A percentile compares a stretch with the other conserved stretches of the same genome.
phyloP scores from a whole-genome alignment of 1,140 invertebrate species.

The Drosophila biarmipes region DNA sequence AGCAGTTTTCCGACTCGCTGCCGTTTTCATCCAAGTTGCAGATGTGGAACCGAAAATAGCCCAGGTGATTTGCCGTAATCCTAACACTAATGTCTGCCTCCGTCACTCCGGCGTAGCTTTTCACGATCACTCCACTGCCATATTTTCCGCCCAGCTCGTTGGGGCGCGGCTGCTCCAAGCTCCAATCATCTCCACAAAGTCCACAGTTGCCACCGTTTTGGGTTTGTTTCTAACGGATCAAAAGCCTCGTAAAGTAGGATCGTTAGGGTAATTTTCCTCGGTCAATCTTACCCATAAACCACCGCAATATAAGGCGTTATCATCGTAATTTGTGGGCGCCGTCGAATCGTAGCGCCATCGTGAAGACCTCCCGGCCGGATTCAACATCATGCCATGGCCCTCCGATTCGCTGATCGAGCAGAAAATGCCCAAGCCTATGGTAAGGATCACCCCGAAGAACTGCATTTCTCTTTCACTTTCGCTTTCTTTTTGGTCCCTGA shows the following conservation, averaged over 20 bases:
- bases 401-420: constrained; percentile 13
- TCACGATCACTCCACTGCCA: constrained; percentile 86
- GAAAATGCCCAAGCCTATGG: constrained; percentile 12
- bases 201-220: constrained; percentile 86
- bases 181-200: constrained; percentile 86
- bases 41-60: constrained; percentile 86
- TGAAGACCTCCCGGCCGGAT: constrained; percentile 88
- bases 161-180: constrained; percentile 85
- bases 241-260: not conserved
- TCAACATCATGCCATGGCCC: constrained; percentile 89
- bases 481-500: constrained; percentile 37
- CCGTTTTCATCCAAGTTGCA: constrained; percentile 85
- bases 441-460: constrained; percentile 13
- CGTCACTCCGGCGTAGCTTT: constrained; percentile 68
- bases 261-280: not conserved
- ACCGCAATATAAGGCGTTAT: constrained; percentile 88
- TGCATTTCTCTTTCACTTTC: constrained; percentile 46
- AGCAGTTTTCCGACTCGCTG: constrained; percentile 64
- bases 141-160: constrained; percentile 88
- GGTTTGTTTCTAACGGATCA: constrained; percentile 75
- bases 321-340: constrained; percentile 87
- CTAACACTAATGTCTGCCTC: constrained; percentile 82
- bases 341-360: constrained; percentile 87
- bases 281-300: constrained; percentile 84
- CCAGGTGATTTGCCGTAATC: constrained; percentile 86